Evolutionary conservation across 37 sponge, comb jelly and placozoan species (phyloP).

Genomic region (Halichondria panicea): DNA sequence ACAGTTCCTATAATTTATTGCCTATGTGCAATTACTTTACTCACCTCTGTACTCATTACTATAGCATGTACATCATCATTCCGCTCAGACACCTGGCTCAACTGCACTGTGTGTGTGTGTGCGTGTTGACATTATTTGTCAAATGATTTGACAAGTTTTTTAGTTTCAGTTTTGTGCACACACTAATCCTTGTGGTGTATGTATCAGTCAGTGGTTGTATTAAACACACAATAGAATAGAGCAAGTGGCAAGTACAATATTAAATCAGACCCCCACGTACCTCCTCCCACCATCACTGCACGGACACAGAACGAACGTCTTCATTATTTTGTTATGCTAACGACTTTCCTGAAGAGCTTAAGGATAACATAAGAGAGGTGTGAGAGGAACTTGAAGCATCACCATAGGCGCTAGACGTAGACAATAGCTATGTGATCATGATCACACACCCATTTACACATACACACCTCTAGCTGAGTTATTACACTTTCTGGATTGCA

Average conservation of each 20-base stretch:
- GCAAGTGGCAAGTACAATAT: too few species aligned
- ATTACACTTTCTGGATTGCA: too few species aligned
- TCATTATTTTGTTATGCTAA: slow-evolving; percentile 8
- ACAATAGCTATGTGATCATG: too few species aligned
- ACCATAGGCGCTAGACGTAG: too few species aligned
- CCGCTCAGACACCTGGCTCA: slow-evolving; percentile 79
- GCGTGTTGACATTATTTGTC: not conserved
- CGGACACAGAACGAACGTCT: too few species aligned
- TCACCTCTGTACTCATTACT: not conserved
- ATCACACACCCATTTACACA: too few species aligned
- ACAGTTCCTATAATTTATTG: not conserved
- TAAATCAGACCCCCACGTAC: too few species aligned
- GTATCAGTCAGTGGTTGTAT: too few species aligned
- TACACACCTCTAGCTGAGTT: too few species aligned
- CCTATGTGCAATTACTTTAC: not conserved
- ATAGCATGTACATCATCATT: not conserved
- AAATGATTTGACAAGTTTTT: not conserved
- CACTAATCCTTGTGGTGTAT: not conserved
- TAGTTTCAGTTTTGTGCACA: not conserved
- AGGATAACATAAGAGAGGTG: slow-evolving; percentile 25
- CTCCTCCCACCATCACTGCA: too few species aligned
- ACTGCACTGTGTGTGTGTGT: slow-evolving; percentile 35
- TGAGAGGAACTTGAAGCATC: slow-evolving; percentile 33
- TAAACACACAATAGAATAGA: too few species aligned
- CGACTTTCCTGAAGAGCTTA: slow-evolving; percentile 34